Base-by-base conservation (phyloP, 2,113 vertebrate species). In the Thunnus thynnus region DNA sequence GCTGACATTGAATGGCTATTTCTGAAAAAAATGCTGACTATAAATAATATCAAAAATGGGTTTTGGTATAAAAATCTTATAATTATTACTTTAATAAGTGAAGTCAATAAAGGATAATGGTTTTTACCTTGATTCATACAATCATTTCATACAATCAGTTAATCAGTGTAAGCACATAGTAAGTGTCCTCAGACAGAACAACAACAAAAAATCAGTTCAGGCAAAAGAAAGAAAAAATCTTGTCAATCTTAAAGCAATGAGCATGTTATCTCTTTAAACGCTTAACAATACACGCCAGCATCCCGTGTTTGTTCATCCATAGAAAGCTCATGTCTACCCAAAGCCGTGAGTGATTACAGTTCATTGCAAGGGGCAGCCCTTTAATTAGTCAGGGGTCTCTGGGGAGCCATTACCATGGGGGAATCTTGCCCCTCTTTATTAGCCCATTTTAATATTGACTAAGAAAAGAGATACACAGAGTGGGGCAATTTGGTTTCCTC, bases 371-470 rank as follows among this genome's bases (percentile, higher is more conserved):
- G 90, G 92, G 88, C 90, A 90, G 91, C 76, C 92, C 95, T 95
- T 94, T 95, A 95, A 95, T 96, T 95, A 93, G 87, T 71, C 81
- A 3, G 61, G 17, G 27, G 47, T 77, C 94, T 88, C 93, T 47
- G 68, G 93, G 92, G 95, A 80, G 78, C 69, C 92, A 93, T 96
- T 93, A 95, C 89, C 86, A 84, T 1, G 46, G 81, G 91, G 92
- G 90, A 92, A 93, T 95, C 92, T 93, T 86, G 88, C 86, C 92
- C 89, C 93, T 95, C 93, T 95, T 95, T 95, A 95, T 95, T 96
- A 95, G 88, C 86, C 90, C 83, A 94, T 95, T 95, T 94, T 92
- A 93, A 95, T 95, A 93, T 92, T 88, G 89, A 91, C 87, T 71
- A 41, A 67, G 78, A 64, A 84, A 86, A 92, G 78, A 82, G 80